phyloP scores from a whole-genome alignment of 2,888 invertebrate genomes.

The Pegoplata infirma region DNA sequence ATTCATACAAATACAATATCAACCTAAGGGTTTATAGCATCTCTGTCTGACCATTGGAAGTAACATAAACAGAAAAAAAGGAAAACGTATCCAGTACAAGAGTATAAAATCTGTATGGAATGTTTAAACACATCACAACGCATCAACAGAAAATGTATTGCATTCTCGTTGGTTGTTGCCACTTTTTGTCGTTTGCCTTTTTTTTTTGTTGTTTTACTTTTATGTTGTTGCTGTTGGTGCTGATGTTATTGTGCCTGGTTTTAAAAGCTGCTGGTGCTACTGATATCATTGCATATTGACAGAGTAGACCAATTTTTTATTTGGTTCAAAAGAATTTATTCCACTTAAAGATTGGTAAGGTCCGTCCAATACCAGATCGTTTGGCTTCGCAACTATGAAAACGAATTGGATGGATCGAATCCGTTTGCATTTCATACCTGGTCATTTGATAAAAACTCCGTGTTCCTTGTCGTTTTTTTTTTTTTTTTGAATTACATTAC shows the following conservation, averaged over 20 bases:
- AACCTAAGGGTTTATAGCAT: conserved; percentile 44
- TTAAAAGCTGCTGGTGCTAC: conserved; percentile 15
- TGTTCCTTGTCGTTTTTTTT: too few relatives aligned
- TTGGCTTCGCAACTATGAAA: too few relatives aligned
- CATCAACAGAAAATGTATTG: conserved; percentile 43
- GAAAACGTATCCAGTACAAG: conserved; percentile 15
- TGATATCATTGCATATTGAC: background rate
- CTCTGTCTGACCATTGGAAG: conserved; percentile 56
- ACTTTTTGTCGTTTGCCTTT: background rate
- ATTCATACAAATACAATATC: conserved; percentile 1
- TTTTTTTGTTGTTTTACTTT: conserved; percentile 4
- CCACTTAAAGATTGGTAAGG: too few relatives aligned
- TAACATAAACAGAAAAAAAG: conserved; percentile 18
- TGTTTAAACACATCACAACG: conserved; percentile 46
- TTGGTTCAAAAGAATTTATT: too few relatives aligned
- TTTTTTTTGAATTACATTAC: too few relatives aligned
- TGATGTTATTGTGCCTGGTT: background rate
- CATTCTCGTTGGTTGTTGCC: conserved; percentile 41
- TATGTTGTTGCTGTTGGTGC: background rate
- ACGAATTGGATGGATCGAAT: too few relatives aligned
- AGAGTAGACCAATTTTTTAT: background rate
- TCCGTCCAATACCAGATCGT: too few relatives aligned
- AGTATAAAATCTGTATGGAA: conserved; percentile 32
- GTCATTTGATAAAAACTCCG: too few relatives aligned
- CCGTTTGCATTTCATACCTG: too few relatives aligned